phyloP scores from a whole-genome alignment of 2,797 vertebrate genomes.

The Todus mexicanus region DNA sequence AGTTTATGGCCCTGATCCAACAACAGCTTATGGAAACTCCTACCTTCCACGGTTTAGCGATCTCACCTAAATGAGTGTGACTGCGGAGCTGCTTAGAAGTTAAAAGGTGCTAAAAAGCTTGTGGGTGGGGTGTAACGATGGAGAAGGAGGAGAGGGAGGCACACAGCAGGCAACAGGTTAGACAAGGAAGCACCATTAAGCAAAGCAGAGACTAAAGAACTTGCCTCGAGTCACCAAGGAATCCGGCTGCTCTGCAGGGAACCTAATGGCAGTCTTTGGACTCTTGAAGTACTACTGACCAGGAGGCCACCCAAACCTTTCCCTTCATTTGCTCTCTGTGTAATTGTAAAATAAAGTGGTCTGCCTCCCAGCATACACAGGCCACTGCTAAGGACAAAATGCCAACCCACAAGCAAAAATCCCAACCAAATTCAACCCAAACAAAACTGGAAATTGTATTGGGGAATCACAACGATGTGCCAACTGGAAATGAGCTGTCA shows the following conservation, averaged over 20 bases:
- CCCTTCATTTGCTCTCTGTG: background rate
- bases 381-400: background rate
- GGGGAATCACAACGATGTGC: background rate
- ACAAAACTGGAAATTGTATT: background rate
- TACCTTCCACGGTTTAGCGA: background rate
- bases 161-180: background rate
- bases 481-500: background rate
- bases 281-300: background rate
- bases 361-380: fast-evolving
- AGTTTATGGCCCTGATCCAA: background rate
- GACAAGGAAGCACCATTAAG: background rate
- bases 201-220: background rate
- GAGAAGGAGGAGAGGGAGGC: background rate
- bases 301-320: background rate
- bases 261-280: background rate
- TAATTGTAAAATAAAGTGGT: background rate
- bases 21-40: background rate
- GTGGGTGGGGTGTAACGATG: background rate
- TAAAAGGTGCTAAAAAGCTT: background rate
- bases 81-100: background rate
- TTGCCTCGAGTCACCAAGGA: background rate
- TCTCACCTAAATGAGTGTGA: background rate
- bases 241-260: background rate
- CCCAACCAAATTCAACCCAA: background rate
- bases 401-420: background rate